phyloP scores from a whole-genome alignment of 1,140 invertebrate genomes.

The Lineus longissimus region DNA sequence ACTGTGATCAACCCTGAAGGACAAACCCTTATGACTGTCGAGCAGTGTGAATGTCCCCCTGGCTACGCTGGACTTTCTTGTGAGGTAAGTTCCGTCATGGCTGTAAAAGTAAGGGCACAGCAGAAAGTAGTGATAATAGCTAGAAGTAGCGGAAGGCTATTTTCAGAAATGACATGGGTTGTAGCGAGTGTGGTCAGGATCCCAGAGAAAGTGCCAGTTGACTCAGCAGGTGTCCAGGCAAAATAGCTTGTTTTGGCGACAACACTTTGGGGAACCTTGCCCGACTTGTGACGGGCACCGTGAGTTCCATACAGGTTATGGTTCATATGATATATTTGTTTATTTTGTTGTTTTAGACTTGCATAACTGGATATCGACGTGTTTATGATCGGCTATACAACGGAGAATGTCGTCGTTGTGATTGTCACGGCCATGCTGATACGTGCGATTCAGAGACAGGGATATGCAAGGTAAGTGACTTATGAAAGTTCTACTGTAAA shows the following conservation, averaged over 20 bases:
- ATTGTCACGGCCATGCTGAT: slow-evolving; percentile 89
- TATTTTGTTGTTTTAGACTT: slow-evolving; percentile 59
- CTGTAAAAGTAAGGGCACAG: too few species aligned
- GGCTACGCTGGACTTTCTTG: slow-evolving; percentile 86
- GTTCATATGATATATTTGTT: slow-evolving; percentile 10
- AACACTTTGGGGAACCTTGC: too few species aligned
- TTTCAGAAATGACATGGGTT: too few species aligned
- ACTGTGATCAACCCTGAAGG: not conserved
- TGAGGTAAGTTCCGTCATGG: slow-evolving; percentile 67
- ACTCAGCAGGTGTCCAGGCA: too few species aligned
- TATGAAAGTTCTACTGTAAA: too few species aligned
- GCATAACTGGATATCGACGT: slow-evolving; percentile 64
- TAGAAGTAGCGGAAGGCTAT: too few species aligned
- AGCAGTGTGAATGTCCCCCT: slow-evolving; percentile 61
- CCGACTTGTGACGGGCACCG: not conserved
- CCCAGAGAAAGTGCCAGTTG: too few species aligned
- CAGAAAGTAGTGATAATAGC: too few species aligned
- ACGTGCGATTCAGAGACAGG: slow-evolving; percentile 85
- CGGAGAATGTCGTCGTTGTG: slow-evolving; percentile 75
- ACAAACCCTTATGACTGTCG: slow-evolving; percentile 37
- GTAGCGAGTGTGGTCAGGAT: too few species aligned
- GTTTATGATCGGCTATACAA: slow-evolving; percentile 59
- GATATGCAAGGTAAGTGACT: slow-evolving; percentile 77
- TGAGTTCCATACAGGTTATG: not conserved
- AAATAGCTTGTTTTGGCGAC: too few species aligned